A percentile compares a stretch with the other conserved stretches of the same genome.
Evolutionary conservation across 2,113 vertebrate genomes (phyloP).

Genomic region (Prietella phreatophila): DNA sequence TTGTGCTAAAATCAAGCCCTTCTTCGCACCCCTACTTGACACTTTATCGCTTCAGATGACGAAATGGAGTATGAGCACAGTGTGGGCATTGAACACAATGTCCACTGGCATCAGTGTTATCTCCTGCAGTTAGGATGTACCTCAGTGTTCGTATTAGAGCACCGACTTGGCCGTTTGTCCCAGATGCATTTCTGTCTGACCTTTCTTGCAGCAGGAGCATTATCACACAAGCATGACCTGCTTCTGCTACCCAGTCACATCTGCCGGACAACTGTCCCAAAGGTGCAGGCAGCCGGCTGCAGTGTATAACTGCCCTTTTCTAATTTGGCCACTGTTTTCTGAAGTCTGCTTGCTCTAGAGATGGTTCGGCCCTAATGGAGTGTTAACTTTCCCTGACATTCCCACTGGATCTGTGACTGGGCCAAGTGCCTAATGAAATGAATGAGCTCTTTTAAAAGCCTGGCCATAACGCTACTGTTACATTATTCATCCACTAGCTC

Average conservation of each 20-base stretch:
- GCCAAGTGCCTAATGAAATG: constrained; percentile 48
- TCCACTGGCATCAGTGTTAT: not conserved
- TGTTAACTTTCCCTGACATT: constrained; percentile 38
- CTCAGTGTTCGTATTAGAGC: constrained; percentile 16
- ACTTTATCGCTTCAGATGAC: not conserved
- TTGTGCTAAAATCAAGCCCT: not conserved
- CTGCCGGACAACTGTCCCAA: not conserved
- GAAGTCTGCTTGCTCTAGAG: constrained; percentile 27
- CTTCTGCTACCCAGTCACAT: constrained; percentile 17
- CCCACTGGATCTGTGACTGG: constrained; percentile 23
- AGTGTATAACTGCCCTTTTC: constrained; percentile 36
- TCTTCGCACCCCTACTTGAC: not conserved
- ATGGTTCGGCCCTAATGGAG: constrained; percentile 37
- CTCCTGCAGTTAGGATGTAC: not conserved
- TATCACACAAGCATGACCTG: constrained; percentile 18
- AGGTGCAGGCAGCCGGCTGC: not conserved
- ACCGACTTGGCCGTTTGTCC: not conserved
- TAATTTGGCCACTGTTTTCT: constrained; percentile 7
- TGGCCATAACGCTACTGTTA: not conserved
- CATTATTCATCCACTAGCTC: constrained; percentile 47
- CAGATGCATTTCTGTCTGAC: constrained; percentile 21
- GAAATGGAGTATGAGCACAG: not conserved
- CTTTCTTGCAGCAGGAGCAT: constrained; percentile 22
- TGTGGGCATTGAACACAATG: not conserved
- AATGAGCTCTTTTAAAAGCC: constrained; percentile 35